Evolutionary conservation across 2,888 invertebrate genomes (phyloP), one percentile per base, ranked within the genome.

Genomic region (Noctua janthina): DNA sequence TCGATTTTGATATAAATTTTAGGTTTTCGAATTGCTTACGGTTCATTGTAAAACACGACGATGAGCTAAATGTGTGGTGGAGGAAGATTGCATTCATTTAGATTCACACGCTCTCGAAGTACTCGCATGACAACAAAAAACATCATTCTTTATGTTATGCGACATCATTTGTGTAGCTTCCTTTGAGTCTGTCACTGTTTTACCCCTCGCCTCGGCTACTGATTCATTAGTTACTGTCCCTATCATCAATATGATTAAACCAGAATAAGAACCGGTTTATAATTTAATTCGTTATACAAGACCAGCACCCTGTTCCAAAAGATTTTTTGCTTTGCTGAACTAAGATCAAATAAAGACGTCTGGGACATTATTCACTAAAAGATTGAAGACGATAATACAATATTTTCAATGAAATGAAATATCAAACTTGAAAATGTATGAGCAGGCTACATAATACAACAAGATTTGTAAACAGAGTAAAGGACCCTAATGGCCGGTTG

Each of bases 211-310:
- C 88, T 91, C 87, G 87, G 87, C 79, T 87, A 89, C 90, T 91
- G 89, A 91, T 90, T 93, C 91, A 92, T 92, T 93, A 91, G 90
- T 90, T 88, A 90, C 89, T 90, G 91, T 91, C 91, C 91, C 91
- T 90, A 91, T 92, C 92, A 92, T 92, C 91, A 92, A 92, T 92
- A 92, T 92, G 92, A 93, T 93, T 92, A 92, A 94, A 94, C 93
- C 92, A 92, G 93, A 92, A 92, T 92, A 87, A 88, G 90, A 94
- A 94, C 94, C 93, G 92, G 94, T 94, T 91, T 90, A 87, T 88
- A 91, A 92, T 92, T 91, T 89, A 90, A 93, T 91, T 89, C 90
- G 88, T 90, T 89, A 87, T 90, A 90, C 88, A 92, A 89, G 88
- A 91, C 86, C 89, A 89, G 90, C 88, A 89, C 89, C 90, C 90